Evolutionary conservation across 2,797 vertebrate species (phyloP).

Genomic region (Acipenser ruthenus): DNA sequence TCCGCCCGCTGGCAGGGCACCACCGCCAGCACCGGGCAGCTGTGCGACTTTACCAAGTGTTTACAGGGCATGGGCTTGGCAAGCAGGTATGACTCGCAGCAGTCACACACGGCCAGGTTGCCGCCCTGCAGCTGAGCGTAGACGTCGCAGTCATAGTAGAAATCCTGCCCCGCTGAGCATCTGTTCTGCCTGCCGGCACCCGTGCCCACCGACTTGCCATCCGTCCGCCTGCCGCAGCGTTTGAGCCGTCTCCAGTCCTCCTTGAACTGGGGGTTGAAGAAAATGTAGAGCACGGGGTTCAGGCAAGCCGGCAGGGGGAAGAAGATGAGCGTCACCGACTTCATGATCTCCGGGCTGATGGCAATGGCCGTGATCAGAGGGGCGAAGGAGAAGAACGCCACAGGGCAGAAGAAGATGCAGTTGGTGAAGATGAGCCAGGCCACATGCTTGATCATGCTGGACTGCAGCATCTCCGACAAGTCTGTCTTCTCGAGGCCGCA

Average conservation of each 20-base stretch:
- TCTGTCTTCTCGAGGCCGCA: constrained; percentile 85
- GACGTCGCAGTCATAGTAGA: constrained; percentile 75
- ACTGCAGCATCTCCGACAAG: constrained; percentile 77
- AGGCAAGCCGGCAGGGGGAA: constrained; percentile 89
- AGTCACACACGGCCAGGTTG: constrained; percentile 72
- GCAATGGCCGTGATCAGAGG: constrained; percentile 76
- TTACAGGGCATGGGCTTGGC: constrained; percentile 77
- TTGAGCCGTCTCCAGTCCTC: constrained; percentile 85
- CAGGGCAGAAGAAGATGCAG: constrained; percentile 96
- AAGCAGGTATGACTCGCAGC: constrained; percentile 75
- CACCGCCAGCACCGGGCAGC: constrained; percentile 78
- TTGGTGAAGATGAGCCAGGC: constrained; percentile 98
- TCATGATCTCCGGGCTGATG: constrained; percentile 88
- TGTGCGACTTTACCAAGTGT: constrained; percentile 92
- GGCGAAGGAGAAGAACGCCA: constrained; percentile 91
- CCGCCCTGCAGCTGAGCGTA: constrained; percentile 75
- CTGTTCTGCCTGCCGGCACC: constrained; percentile 52
- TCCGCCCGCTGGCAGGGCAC: constrained; percentile 67
- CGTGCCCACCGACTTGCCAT: constrained; percentile 25
- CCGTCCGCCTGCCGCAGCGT: constrained; percentile 39
- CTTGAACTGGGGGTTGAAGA: constrained; percentile 92
- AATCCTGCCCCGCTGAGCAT: constrained; percentile 51
- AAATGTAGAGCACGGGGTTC: constrained; percentile 88
- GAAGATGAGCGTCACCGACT: constrained; percentile 91
- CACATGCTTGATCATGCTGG: constrained; percentile 80